Evolutionary conservation across 2,888 invertebrate genomes (phyloP), one percentile per base, ranked within the genome.

Genomic region (Sinelater perroti): DNA sequence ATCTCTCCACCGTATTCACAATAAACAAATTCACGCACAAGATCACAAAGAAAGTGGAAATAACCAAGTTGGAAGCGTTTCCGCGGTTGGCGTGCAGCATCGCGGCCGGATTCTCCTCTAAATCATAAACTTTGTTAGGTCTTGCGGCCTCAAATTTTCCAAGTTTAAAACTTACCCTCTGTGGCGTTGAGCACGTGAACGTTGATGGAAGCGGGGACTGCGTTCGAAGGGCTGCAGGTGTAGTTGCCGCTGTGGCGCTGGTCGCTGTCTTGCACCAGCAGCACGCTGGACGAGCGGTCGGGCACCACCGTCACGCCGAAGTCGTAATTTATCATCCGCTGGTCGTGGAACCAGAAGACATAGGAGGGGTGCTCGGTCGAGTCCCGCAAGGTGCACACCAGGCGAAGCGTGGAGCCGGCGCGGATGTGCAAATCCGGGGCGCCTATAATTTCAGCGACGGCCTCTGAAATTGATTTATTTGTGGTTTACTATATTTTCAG

Each of bases 31-130:
- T 40, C 24, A 24, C 40, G 13, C 40, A 40, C 7, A 40, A 11
- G 16, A 40, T 24, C 1, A 3, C 40, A 2, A 40, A 24, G 13
- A 40, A 40, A 20, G 40, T 40, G 21, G 14, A 40, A 40, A 40
- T 50, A 30, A 38, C 26, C 28, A 30, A 44, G 14, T 46, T 67
- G 33, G 70, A 70, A 30, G 68, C 54, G 20, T 64, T 68, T 38
- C 70, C 70, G 55, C 71, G 84, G 74, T 86, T 87, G 14, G 86
- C 86, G 64, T 87, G 87, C 66, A 88, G 85, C 87, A 88, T 87
- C 0, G 88, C 88, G 8, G 88, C 88, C 60, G 87, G 87, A 30
- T 87, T 87, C 74, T 88, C 88, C 75, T 87, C 87, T 88, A 82
- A 71, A 44, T 53, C 59, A 53, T 42, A 59, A 56, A 63, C 17